phyloP scores from a whole-genome alignment of 1,140 invertebrate genomes.

The Sarcophaga peregrina region DNA sequence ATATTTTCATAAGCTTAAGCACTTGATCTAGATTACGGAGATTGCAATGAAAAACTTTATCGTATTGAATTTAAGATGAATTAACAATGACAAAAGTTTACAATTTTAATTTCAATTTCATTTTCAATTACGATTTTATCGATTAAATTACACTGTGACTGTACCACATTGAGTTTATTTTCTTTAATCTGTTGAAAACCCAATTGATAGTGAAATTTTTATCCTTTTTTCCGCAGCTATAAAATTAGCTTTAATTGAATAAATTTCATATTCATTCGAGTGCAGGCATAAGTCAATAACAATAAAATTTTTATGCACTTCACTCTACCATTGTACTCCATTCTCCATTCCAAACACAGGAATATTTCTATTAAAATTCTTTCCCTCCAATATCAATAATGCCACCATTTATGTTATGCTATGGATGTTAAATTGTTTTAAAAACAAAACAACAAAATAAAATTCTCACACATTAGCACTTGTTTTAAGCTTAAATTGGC shows the following conservation, averaged over 20 bases:
- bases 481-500: conserved; percentile 35
- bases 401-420: not conserved
- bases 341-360: not conserved
- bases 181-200: no score
- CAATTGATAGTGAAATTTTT: no score
- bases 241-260: not conserved
- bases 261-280: not conserved
- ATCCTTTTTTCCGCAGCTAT: not conserved
- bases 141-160: no score
- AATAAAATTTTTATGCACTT: not conserved
- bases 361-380: not conserved
- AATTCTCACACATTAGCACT: conserved; percentile 37
- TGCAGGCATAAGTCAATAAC: not conserved
- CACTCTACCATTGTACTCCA: not conserved
- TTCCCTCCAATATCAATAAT: not conserved
- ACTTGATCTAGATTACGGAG: no score
- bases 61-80: no score
- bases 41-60: no score
- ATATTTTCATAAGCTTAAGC: no score
- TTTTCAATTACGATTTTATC: no score
- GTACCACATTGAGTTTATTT: no score
- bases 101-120: no score
- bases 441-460: no score
- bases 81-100: no score
- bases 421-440: not conserved